These are phyloP conservation scores for Diarsia dahlii DNA, from an alignment of 2,888 invertebrate species.

Conservation along the genomic window DNA sequence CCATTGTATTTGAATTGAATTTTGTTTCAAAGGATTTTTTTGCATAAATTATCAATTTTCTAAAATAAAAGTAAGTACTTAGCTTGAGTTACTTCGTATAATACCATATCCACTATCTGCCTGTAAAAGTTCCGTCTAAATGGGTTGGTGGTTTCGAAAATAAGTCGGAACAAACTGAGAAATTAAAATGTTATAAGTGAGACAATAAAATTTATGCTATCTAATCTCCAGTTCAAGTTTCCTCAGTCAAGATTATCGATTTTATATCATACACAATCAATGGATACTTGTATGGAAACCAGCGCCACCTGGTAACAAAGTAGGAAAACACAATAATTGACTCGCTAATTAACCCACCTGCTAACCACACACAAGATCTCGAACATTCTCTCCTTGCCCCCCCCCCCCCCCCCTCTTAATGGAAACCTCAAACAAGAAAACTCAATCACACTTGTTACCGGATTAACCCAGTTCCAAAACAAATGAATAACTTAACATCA, in stretches of 20 bases:
- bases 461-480: conserved; percentile 33
- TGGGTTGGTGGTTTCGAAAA: too few species aligned
- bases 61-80: too few species aligned
- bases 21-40: too few species aligned
- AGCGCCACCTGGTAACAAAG: not conserved
- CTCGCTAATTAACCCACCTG: conserved; percentile 1
- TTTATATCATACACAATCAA: too few species aligned
- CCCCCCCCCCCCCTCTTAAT: not conserved
- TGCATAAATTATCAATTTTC: too few species aligned
- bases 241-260: not conserved
- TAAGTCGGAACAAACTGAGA: too few species aligned
- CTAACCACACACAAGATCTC: not conserved
- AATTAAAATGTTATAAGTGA: too few species aligned
- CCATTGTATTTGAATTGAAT: too few species aligned
- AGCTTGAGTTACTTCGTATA: too few species aligned
- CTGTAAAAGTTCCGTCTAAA: too few species aligned
- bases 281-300: not conserved
- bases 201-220: too few species aligned
- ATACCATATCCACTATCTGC: too few species aligned
- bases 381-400: not conserved
- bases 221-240: not conserved
- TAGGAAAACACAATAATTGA: not conserved
- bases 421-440: conserved; percentile 19
- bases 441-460: conserved; percentile 20
- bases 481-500: conserved; percentile 54